Evolutionary conservation across 2,888 invertebrate genomes (phyloP).

Genomic region (Temnothorax unifasciatus): DNA sequence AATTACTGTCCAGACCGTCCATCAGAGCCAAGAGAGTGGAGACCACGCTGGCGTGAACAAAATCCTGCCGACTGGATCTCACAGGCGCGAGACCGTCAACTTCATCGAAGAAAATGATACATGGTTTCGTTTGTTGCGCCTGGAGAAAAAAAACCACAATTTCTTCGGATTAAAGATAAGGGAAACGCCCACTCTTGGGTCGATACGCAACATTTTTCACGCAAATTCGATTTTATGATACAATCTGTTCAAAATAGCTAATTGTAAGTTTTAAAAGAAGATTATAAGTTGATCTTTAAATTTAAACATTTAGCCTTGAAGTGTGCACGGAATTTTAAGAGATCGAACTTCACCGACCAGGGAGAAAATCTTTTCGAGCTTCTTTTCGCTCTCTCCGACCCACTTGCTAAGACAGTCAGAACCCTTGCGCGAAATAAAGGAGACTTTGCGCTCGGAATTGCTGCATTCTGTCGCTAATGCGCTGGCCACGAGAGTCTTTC

Average conservation of each 20-base stretch:
- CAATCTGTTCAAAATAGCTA: neutral
- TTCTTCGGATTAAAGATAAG: neutral
- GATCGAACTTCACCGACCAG: constrained; percentile 56
- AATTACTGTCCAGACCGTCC: constrained; percentile 95
- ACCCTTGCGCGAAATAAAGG: constrained; percentile 97
- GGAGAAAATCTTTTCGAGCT: constrained; percentile 88
- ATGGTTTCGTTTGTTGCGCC: constrained; percentile 95
- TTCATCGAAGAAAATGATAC: constrained; percentile 97
- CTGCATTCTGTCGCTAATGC: constrained; percentile 96
- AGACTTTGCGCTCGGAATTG: constrained; percentile 91
- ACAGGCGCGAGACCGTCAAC: constrained; percentile 96
- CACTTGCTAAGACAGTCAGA: constrained; percentile 97
- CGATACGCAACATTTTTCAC: neutral
- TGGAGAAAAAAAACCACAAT: constrained; percentile 70
- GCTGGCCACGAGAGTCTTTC: constrained; percentile 95
- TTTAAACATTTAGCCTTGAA: neutral
- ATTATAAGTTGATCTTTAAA: neutral
- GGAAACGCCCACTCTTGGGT: too few species aligned
- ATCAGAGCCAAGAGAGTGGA: constrained; percentile 95
- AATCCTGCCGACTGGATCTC: constrained; percentile 95
- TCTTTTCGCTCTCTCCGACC: constrained; percentile 97
- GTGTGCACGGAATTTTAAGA: neutral
- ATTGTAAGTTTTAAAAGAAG: neutral
- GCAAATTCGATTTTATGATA: neutral
- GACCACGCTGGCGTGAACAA: constrained; percentile 96